A percentile compares a stretch with the other conserved stretches of the same genome.
These are phyloP conservation scores for Cistogaster globosa DNA, from an alignment of 2,888 invertebrate genomes.

Conservation along the genomic window DNA sequence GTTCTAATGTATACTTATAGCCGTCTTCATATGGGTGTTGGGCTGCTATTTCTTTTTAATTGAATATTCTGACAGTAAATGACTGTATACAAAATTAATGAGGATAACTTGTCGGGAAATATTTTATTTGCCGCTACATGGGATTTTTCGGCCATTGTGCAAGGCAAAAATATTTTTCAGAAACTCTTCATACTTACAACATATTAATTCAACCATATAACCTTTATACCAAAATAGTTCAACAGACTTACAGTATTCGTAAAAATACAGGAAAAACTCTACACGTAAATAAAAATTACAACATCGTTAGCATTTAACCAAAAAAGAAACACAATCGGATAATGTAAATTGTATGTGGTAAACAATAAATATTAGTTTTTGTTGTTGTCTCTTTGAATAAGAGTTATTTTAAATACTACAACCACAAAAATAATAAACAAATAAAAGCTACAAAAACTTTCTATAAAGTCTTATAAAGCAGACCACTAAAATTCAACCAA, in stretches of 20 bases:
- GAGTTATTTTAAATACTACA: conserved; percentile 56
- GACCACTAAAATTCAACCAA: conserved; percentile 12
- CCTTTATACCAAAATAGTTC: conserved; percentile 25
- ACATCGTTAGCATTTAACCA: conserved; percentile 44
- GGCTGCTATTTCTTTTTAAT: too few relatives aligned
- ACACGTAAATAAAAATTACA: conserved; percentile 50
- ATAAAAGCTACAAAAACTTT: conserved; percentile 18
- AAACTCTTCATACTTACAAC: conserved; percentile 48
- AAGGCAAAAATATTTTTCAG: neutral
- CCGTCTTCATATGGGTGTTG: too few relatives aligned
- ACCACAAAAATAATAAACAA: conserved; percentile 40
- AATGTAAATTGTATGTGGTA: conserved; percentile 66
- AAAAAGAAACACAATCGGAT: conserved; percentile 47
- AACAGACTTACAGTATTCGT: conserved; percentile 15
- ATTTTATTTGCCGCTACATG: too few relatives aligned
- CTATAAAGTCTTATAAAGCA: conserved; percentile 18
- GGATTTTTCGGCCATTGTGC: too few relatives aligned
- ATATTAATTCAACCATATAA: neutral
- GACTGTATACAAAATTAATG: too few relatives aligned
- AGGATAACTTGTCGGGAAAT: too few relatives aligned
- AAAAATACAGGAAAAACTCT: conserved; percentile 25
- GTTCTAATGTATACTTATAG: too few relatives aligned
- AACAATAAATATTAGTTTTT: conserved; percentile 67
- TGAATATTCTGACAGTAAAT: too few relatives aligned
- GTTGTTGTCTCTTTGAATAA: conserved; percentile 62